These are phyloP conservation scores for Arothron firmamentum DNA, from an alignment of 2,113 vertebrate genomes.

Conservation along the genomic window DNA sequence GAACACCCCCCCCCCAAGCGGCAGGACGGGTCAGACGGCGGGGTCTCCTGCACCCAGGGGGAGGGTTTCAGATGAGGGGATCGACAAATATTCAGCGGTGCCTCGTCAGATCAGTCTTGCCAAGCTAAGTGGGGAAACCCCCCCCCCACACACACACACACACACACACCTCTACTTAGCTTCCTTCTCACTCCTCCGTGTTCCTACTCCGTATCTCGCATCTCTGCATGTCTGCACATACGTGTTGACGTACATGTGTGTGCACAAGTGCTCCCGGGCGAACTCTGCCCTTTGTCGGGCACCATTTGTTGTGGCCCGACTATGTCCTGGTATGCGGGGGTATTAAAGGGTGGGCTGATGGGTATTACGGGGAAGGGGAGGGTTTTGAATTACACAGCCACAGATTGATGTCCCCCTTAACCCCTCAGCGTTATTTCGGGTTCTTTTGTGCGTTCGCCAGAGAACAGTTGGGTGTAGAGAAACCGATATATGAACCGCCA, in stretches of 20 bases:
- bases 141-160: no score
- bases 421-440: slow-evolving; percentile 73
- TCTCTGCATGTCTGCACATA: slow-evolving; percentile 1
- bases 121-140: slow-evolving; percentile 50
- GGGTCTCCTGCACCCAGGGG: slow-evolving; percentile 28
- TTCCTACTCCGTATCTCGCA: slow-evolving; percentile 20
- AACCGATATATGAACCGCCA: slow-evolving; percentile 27
- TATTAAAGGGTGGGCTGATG: slow-evolving; percentile 62
- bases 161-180: slow-evolving; percentile 31
- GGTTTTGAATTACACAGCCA: slow-evolving; percentile 75
- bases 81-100: slow-evolving; percentile 52
- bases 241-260: slow-evolving; percentile 17
- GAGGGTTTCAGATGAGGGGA: slow-evolving; percentile 36
- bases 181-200: slow-evolving; percentile 2
- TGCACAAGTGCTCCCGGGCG: slow-evolving; percentile 52
- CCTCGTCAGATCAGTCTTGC: slow-evolving; percentile 57
- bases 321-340: slow-evolving; percentile 72
- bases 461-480: slow-evolving; percentile 58
- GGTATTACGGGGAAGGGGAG: slow-evolving; percentile 73
- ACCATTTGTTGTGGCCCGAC: slow-evolving; percentile 77
- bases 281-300: slow-evolving; percentile 77
- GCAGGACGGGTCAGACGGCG: slow-evolving; percentile 32
- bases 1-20: slow-evolving; percentile 12
- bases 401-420: slow-evolving; percentile 75
- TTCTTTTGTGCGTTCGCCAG: slow-evolving; percentile 74